Evolutionary conservation across 2,888 invertebrate genomes (phyloP).

Genomic region (Euphydryas editha): DNA sequence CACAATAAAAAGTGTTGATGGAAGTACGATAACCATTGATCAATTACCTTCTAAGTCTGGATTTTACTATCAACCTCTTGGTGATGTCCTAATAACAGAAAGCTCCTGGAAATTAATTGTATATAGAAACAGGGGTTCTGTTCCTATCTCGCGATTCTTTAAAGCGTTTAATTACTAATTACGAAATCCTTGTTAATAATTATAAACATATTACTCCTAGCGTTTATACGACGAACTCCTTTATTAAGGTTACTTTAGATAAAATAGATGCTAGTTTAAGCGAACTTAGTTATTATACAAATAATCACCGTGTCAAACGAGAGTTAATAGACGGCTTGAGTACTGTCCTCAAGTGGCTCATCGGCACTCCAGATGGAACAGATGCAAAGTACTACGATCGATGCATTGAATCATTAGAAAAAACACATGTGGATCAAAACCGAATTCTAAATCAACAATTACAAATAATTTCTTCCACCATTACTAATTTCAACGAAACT

Average conservation of each 20-base stretch:
- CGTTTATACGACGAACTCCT: background rate
- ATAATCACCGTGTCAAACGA: background rate
- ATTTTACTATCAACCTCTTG: background rate
- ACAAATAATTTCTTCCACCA: conserved; percentile 29
- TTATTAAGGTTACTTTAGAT: background rate
- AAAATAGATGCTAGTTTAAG: background rate
- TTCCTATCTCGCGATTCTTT: background rate
- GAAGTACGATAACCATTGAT: conserved; percentile 48
- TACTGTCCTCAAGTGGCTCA: conserved; percentile 37
- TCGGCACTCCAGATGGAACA: conserved; percentile 36
- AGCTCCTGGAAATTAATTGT: background rate
- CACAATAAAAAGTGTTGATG: conserved; percentile 27
- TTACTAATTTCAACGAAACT: conserved; percentile 37
- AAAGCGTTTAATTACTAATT: conserved; percentile 41
- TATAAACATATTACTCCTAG: background rate
- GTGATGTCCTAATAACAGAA: background rate
- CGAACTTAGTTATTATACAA: background rate
- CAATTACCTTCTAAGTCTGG: conserved; percentile 1
- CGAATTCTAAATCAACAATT: conserved; percentile 41
- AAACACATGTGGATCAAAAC: conserved; percentile 40
- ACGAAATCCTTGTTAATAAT: background rate
- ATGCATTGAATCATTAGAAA: conserved; percentile 48
- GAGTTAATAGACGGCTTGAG: background rate
- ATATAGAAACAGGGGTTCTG: background rate
- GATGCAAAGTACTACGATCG: conserved; percentile 47